These are phyloP conservation scores for Drosophila neonasuta DNA, from an alignment of 2,888 invertebrate genomes.

Conservation along the genomic window DNA sequence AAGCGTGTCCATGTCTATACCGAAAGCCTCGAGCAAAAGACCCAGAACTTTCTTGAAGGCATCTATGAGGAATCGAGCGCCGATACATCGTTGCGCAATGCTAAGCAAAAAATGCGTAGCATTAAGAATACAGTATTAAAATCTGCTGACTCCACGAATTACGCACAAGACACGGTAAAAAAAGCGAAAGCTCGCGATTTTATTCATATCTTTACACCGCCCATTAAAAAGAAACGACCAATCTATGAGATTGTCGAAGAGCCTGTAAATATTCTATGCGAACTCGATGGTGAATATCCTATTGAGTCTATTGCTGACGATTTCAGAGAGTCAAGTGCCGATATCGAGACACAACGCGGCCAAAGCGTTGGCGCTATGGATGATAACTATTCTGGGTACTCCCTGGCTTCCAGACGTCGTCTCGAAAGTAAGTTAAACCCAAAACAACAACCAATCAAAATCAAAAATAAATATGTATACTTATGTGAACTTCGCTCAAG, in stretches of 20 bases:
- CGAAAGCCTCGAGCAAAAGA: constrained; percentile 81
- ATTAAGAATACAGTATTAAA: constrained; percentile 81
- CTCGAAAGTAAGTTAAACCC: constrained; percentile 72
- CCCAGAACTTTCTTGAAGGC: constrained; percentile 81
- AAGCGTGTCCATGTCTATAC: constrained; percentile 81
- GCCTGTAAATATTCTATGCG: constrained; percentile 64
- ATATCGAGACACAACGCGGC: constrained; percentile 72
- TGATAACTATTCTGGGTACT: constrained; percentile 83
- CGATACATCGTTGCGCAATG: constrained; percentile 81
- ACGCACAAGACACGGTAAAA: constrained; percentile 82
- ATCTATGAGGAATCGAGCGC: constrained; percentile 77
- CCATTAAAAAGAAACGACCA: constrained; percentile 78
- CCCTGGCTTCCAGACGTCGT: constrained; percentile 85
- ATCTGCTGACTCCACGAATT: constrained; percentile 81
- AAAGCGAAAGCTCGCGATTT: constrained; percentile 82
- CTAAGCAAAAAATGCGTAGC: constrained; percentile 81
- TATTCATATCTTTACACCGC: constrained; percentile 81
- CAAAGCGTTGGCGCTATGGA: constrained; percentile 79
- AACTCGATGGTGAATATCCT: constrained; percentile 67
- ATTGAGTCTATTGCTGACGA: constrained; percentile 79
- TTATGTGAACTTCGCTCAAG: constrained; percentile 18
- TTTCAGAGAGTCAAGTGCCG: constrained; percentile 78
- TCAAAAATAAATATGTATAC: constrained; percentile 2
- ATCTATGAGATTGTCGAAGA: constrained; percentile 82
- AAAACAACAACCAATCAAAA: constrained; percentile 13